These are phyloP conservation scores for Proteles cristata DNA, from an alignment of 2,113 vertebrate species.

Conservation along the genomic window DNA sequence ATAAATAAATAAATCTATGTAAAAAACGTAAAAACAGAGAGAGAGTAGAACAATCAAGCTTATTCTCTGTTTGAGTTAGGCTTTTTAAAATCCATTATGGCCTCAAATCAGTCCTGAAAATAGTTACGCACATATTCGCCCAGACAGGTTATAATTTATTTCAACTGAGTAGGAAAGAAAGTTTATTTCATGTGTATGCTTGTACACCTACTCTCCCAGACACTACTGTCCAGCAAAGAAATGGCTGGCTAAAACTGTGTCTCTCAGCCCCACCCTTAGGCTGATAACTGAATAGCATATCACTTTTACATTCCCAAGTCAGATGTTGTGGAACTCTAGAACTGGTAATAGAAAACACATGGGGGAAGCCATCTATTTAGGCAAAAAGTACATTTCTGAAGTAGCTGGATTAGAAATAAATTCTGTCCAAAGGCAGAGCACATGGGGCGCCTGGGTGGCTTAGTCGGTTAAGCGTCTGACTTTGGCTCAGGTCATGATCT, in stretches of 20 bases:
- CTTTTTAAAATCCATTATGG: conserved; percentile 53
- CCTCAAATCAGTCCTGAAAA: conserved; percentile 49
- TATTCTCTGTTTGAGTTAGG: conserved; percentile 22
- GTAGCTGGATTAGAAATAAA: neutral
- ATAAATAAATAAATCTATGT: neutral
- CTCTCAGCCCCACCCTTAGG: neutral
- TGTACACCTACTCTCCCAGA: neutral
- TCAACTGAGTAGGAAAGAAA: conserved; percentile 1
- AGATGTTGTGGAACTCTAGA: neutral
- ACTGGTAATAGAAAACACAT: neutral
- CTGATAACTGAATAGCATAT: neutral
- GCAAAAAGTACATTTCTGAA: neutral
- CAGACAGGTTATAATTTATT: conserved; percentile 45
- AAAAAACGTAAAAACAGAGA: conserved; percentile 31
- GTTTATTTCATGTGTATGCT: neutral
- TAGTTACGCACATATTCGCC: neutral
- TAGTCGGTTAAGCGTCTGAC: no score
- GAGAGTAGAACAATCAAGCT: conserved; percentile 21
- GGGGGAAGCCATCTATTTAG: neutral
- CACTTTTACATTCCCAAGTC: neutral
- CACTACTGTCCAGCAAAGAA: neutral
- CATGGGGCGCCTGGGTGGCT: no score
- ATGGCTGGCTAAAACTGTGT: neutral
- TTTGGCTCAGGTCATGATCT: no score
- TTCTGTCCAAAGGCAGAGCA: neutral